Base-by-base conservation (phyloP, 2,888 invertebrate genomes). In the Drosophila niveifrons region DNA sequence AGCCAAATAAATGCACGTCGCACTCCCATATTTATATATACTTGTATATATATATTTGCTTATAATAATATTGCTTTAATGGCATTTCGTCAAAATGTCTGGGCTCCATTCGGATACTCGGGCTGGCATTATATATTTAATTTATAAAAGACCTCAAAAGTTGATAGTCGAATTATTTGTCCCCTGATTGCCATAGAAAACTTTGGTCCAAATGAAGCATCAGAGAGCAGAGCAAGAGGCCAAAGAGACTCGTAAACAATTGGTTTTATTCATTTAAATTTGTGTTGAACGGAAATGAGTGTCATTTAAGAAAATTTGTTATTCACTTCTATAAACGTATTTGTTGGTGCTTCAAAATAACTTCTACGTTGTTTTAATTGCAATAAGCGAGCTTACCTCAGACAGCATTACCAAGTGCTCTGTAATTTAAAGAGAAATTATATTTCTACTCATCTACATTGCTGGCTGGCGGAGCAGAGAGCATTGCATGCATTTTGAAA, bases 401-500 rank as follows among this genome's bases (percentile, higher is more conserved):
- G 58, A 9, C 31, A 43, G 8, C 36, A n/a, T 55, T 55, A 3
- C 3, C 4, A 46, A 75, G 57, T 43, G 50, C 31, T 39, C 31
- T 43, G n/a, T 55, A 75, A 67, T 72, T 76, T 46, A 55, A 55
- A 43, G 29, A 46, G 68, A 67, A 67, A 57, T 70, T 18, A 63
- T 73, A 48, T 58, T 66, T 72, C 36, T 44, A 51, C 44, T 55
- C 31, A 23, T 23, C 23, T 23, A 23, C 48, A 36, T 48, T 48
- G 62, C 62, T 13, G 52, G 36, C 34, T 55, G 57, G 29, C 6
- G 39, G 52, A 39, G 23, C 18, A 39, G 17, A 52, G 39, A 57
- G 62, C 48, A 61, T 23, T 64, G 64, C 72, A 70, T 80, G 78
- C 81, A 80, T 72, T 79, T 79, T 75, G 65, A 80, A 80, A 75